Conservation (phyloP, 1,140 invertebrate species). For the Eriocheir sinensis region DNA sequence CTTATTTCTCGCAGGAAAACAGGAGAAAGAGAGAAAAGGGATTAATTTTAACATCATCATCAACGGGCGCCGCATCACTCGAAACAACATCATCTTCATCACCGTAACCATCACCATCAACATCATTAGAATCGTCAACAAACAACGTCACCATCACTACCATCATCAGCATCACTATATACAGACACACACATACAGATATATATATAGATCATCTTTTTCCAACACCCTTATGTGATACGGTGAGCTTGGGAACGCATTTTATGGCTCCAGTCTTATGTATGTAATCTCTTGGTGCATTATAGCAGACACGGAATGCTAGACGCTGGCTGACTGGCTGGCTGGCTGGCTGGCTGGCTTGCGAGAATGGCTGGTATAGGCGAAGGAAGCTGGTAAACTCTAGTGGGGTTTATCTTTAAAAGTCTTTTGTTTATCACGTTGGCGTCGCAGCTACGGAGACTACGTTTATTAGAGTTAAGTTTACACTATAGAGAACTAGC, state of each 20-base stretch:
- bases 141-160: background rate
- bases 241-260: background rate
- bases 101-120: background rate
- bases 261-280: background rate
- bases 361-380: conserved; percentile 59
- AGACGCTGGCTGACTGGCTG: conserved; percentile 72
- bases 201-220: conserved; percentile 31
- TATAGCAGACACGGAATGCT: conserved; percentile 74
- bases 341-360: conserved; percentile 64
- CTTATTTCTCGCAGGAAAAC: background rate
- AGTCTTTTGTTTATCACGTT: conserved; percentile 64
- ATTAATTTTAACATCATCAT: background rate
- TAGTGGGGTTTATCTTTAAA: conserved; percentile 55
- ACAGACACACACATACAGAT: background rate
- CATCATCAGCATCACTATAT: background rate
- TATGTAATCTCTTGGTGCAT: conserved; percentile 53
- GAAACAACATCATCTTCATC: background rate
- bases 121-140: background rate
- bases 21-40: background rate
- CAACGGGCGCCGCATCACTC: background rate
- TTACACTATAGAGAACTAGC: conserved; percentile 69
- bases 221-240: conserved; percentile 11
- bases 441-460: conserved; percentile 73
- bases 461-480: conserved; percentile 59
- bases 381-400: conserved; percentile 73